Conservation (phyloP, 2,113 vertebrate genomes). For the Dasypus novemcinctus region DNA sequence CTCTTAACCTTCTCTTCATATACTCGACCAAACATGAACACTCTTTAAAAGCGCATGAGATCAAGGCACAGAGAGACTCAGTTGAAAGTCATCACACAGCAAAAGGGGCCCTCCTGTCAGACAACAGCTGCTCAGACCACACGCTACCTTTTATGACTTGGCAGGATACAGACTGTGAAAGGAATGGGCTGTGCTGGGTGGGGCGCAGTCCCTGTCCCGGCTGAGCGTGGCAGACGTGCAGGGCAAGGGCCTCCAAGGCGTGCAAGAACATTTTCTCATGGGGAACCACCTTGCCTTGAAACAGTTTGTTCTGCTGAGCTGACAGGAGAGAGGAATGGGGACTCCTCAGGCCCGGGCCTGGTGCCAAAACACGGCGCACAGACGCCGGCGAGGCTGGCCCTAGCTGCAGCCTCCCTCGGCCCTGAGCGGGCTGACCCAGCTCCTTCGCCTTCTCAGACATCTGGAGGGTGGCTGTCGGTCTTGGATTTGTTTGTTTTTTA, state of each 20-base stretch:
- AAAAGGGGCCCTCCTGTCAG: background rate
- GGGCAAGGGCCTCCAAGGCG: constrained; percentile 12
- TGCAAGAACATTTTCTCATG: constrained; percentile 69
- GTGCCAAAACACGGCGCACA: constrained; percentile 32
- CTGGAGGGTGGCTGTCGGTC: background rate
- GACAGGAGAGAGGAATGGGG: constrained; percentile 60
- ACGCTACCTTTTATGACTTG: constrained; percentile 29
- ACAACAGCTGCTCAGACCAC: background rate
- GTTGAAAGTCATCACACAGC: background rate
- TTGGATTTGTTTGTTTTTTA: background rate
- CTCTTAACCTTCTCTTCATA: background rate
- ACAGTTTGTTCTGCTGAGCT: constrained; percentile 74
- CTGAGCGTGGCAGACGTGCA: constrained; percentile 41
- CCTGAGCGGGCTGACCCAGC: background rate
- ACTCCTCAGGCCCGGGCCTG: constrained; percentile 48
- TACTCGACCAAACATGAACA: background rate
- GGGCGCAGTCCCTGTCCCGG: background rate
- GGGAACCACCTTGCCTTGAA: constrained; percentile 66
- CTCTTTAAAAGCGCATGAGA: background rate
- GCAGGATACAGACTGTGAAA: background rate
- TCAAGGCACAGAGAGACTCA: background rate
- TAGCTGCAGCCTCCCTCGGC: background rate
- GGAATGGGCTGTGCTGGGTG: constrained; percentile 34
- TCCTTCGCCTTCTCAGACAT: background rate
- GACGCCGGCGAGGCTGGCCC: background rate